Conservation (phyloP, 2,888 invertebrate species). For the Spilarctia lutea region DNA sequence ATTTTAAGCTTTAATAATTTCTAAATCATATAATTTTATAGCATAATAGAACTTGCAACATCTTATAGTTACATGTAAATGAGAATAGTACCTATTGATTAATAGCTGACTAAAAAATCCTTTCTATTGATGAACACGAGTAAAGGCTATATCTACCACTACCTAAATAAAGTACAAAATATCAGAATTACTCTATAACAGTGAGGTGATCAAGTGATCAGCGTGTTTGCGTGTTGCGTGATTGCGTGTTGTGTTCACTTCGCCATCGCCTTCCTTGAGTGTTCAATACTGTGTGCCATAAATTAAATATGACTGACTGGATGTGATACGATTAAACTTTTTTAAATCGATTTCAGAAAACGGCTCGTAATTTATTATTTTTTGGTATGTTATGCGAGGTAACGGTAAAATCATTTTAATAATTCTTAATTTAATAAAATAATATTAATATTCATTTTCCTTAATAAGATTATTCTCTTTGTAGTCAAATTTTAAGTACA, state of each 20-base stretch:
- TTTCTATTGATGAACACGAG: neutral
- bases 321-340: slow-evolving; percentile 22
- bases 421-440: neutral
- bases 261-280: slow-evolving; percentile 74
- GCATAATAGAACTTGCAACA: neutral
- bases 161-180: neutral
- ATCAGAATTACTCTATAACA: slow-evolving; percentile 2
- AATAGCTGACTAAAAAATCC: neutral
- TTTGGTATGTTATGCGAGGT: neutral
- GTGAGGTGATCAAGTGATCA: slow-evolving; percentile 64
- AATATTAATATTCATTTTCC: too few relatives aligned
- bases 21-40: neutral
- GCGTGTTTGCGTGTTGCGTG: slow-evolving; percentile 73
- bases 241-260: slow-evolving; percentile 77
- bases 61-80: neutral
- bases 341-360: neutral
- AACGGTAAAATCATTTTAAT: neutral
- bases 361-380: neutral
- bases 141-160: neutral
- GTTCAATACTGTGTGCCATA: slow-evolving; percentile 73
- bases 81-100: neutral
- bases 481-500: neutral
- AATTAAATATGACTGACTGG: slow-evolving; percentile 24
- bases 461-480: neutral
- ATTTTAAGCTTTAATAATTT: neutral